Percentiles rank a stretch among this genome's conserved stretches.
Evolutionary conservation across 1,140 invertebrate species (phyloP).

Genomic region (Zaprionus vittiger): DNA sequence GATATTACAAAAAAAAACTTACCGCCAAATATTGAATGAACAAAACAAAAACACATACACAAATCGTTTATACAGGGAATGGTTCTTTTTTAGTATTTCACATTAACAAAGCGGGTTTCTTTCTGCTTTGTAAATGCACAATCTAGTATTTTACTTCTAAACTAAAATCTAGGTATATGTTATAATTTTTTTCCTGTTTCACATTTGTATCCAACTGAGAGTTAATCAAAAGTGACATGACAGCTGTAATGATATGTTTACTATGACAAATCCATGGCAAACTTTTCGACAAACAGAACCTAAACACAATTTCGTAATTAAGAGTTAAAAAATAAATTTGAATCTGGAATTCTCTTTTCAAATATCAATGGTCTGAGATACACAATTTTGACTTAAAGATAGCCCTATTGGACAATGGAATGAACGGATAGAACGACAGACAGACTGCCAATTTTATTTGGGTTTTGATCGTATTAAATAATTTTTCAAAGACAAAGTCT

Average conservation of each 20-base stretch:
- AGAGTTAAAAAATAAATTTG: too few relatives aligned
- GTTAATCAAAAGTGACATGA: slow-evolving; percentile 46
- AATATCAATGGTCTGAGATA: too few relatives aligned
- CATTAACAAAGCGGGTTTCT: neutral
- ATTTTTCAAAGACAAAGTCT: too few relatives aligned
- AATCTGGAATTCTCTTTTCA: too few relatives aligned
- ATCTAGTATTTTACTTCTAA: slow-evolving; percentile 31
- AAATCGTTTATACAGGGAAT: slow-evolving; percentile 8
- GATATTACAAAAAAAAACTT: slow-evolving; percentile 12
- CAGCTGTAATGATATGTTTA: neutral
- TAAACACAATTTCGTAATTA: neutral
- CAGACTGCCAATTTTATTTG: too few relatives aligned
- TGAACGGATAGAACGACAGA: too few relatives aligned
- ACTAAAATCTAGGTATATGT: slow-evolving; percentile 52
- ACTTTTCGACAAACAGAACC: slow-evolving; percentile 1
- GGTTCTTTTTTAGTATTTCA: slow-evolving; percentile 2
- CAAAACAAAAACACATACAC: slow-evolving; percentile 2
- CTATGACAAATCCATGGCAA: neutral
- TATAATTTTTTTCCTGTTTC: slow-evolving; percentile 55
- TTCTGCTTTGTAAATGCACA: slow-evolving; percentile 11
- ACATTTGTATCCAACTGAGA: slow-evolving; percentile 57
- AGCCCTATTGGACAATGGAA: too few relatives aligned
- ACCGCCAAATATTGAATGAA: slow-evolving; percentile 19
- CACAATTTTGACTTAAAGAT: too few relatives aligned
- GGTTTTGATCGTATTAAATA: too few relatives aligned